Evolutionary conservation across 64 coral and sea anemone species (phyloP).

Genomic region (Stichodactyla mertensii): DNA sequence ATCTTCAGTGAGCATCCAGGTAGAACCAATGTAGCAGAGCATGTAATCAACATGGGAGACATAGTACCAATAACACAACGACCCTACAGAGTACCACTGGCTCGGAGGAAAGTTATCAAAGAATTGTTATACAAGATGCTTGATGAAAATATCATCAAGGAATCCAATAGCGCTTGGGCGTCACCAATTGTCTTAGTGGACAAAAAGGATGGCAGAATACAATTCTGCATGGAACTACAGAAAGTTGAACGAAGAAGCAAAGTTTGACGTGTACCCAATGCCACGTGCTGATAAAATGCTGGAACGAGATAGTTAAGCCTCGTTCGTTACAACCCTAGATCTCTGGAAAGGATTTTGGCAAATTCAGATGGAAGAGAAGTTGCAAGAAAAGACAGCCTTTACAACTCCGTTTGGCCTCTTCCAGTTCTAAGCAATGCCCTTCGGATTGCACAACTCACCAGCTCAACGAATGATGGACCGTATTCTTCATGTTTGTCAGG

Average conservation of each 20-base stretch:
- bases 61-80: neutral
- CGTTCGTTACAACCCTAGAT: neutral
- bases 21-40: conserved; percentile 16
- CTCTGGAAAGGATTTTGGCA: too few species aligned
- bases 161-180: conserved; percentile 26
- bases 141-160: neutral
- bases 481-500: conserved; percentile 3
- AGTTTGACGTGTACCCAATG: conserved; percentile 44
- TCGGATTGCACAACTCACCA: too few species aligned
- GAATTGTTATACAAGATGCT: conserved; percentile 8
- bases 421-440: too few species aligned
- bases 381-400: too few species aligned
- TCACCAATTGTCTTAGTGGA: conserved; percentile 9
- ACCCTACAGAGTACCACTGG: conserved; percentile 24
- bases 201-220: conserved; percentile 3
- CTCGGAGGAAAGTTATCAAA: neutral
- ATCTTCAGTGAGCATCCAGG: conserved; percentile 29
- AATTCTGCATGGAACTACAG: conserved; percentile 35
- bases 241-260: conserved; percentile 16
- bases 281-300: neutral
- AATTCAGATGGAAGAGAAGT: too few species aligned
- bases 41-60: neutral
- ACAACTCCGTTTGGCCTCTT: too few species aligned
- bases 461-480: too few species aligned
- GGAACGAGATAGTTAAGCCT: neutral